phyloP scores from a whole-genome alignment of 2,797 vertebrate genomes.

The Crenichthys baileyi region DNA sequence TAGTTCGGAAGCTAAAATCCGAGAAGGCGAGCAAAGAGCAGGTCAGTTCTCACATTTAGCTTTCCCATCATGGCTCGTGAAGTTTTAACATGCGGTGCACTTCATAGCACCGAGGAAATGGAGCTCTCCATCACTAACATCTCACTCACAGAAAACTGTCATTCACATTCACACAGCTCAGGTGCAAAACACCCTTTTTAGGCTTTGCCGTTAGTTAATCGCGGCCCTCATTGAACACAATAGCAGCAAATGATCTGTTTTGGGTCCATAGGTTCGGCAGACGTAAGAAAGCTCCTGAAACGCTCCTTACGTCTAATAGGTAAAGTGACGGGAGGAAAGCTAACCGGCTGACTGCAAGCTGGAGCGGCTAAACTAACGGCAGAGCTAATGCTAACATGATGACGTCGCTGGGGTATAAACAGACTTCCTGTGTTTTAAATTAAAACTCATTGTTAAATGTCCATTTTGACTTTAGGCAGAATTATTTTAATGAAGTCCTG shows the following conservation, averaged over 20 bases:
- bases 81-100: neutral
- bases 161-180: neutral
- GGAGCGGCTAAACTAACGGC: neutral
- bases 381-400: neutral
- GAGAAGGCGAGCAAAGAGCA: constrained; percentile 82
- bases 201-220: neutral
- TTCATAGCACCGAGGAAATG: neutral
- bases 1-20: constrained; percentile 81
- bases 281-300: neutral
- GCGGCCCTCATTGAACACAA: neutral
- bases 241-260: neutral
- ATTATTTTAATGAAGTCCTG: neutral
- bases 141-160: neutral
- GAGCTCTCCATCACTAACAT: neutral
- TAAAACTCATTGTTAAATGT: neutral
- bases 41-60: constrained; percentile 68
- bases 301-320: neutral
- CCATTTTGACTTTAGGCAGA: neutral
- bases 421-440: neutral
- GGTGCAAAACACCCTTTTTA: neutral
- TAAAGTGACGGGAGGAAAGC: neutral
- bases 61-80: neutral
- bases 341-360: neutral
- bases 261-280: neutral
- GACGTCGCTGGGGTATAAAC: neutral